Evolutionary conservation across 1,140 invertebrate species (phyloP).

Genomic region (Drosophila simulans): DNA sequence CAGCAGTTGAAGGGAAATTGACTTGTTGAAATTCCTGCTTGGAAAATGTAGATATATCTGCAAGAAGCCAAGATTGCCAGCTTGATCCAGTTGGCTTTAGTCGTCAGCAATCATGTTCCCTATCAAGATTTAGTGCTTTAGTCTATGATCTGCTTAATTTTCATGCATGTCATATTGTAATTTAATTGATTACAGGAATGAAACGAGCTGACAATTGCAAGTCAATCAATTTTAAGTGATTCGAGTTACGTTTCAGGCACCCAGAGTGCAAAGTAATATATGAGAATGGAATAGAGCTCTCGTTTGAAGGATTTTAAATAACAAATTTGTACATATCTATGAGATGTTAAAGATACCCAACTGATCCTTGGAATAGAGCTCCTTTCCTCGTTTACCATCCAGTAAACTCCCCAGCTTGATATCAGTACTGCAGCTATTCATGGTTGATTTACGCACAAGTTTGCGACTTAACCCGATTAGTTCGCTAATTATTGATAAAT

Average conservation of each 20-base stretch:
- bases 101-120: background rate
- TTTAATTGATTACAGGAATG: background rate
- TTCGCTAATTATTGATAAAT: conserved; percentile 56
- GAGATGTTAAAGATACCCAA: too few relatives aligned
- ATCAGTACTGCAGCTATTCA: conserved; percentile 12
- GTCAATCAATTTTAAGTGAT: background rate
- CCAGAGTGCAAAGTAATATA: too few relatives aligned
- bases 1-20: conserved; percentile 3
- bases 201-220: background rate
- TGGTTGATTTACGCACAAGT: conserved; percentile 19
- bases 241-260: background rate
- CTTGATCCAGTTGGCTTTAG: background rate
- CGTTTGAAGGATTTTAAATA: too few relatives aligned
- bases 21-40: background rate
- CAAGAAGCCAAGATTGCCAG: background rate
- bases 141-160: background rate
- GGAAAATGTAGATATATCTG: background rate
- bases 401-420: background rate
- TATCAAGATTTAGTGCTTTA: background rate
- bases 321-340: too few relatives aligned
- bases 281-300: too few relatives aligned
- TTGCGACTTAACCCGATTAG: conserved; percentile 16
- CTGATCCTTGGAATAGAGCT: too few relatives aligned
- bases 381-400: background rate
- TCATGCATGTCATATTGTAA: background rate